Percentiles rank a stretch among this genome's conserved stretches.
phyloP scores from a whole-genome alignment of 2,113 vertebrate species.

The Phylloscopus trochilus region DNA sequence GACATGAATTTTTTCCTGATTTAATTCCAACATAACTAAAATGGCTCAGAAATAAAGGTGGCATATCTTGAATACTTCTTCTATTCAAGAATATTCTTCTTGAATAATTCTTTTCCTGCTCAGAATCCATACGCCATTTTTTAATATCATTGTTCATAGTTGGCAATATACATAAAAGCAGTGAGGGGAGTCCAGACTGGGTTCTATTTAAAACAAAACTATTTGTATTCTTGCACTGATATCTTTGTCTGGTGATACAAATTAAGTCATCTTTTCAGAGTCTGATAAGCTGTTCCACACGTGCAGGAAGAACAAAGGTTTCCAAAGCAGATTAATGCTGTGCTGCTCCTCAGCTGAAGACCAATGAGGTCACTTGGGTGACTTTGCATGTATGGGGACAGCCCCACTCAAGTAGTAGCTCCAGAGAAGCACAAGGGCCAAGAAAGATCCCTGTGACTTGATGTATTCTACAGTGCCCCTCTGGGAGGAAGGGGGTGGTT shows the following conservation, averaged over 20 bases:
- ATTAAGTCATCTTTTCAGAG: not conserved
- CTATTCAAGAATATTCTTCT: not conserved
- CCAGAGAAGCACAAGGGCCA: not conserved
- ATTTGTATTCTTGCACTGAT: not conserved
- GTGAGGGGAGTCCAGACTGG: not conserved
- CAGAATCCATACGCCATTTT: not conserved
- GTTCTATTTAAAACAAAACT: not conserved
- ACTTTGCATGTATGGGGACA: fast-evolving
- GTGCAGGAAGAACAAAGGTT: not conserved
- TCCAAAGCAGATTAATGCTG: not conserved
- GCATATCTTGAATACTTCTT: not conserved
- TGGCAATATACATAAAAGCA: not conserved
- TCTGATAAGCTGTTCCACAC: not conserved
- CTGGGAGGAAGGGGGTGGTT: not conserved
- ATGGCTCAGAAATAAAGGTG: not conserved
- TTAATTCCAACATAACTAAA: not conserved
- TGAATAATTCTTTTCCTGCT: not conserved
- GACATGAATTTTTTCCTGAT: not conserved
- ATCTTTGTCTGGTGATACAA: not conserved
- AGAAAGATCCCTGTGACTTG: not conserved
- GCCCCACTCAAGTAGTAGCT: not conserved
- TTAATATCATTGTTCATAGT: not conserved
- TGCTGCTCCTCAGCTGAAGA: not conserved
- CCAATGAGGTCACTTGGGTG: not conserved
- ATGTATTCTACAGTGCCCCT: not conserved